Evolutionary conservation across 2,113 vertebrate genomes (phyloP).

Genomic region (Sus scrofa): T2T-Sscrofa CM000813.6:82965001-82965500

Average conservation of each 20-base stretch:
- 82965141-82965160: not conserved
- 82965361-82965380: accelerated
- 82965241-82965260: not conserved
- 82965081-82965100: not conserved
- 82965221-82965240: not conserved
- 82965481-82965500: not conserved
- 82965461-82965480: not conserved
- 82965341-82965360: not conserved
- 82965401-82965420: not conserved
- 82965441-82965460: not conserved
- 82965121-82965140: not conserved
- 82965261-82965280: not conserved
- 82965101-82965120: not conserved
- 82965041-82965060: not conserved
- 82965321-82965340: not conserved
- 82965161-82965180: not conserved
- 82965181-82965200: not conserved
- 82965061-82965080: accelerated
- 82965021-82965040: not conserved
- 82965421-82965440: not conserved
- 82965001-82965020: not conserved
- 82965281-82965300: not conserved
- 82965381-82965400: not conserved
- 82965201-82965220: not conserved
- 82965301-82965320: not conserved